These are phyloP conservation scores for Papilio polytes DNA, from an alignment of 1,140 invertebrate genomes.

Conservation along the genomic window DNA sequence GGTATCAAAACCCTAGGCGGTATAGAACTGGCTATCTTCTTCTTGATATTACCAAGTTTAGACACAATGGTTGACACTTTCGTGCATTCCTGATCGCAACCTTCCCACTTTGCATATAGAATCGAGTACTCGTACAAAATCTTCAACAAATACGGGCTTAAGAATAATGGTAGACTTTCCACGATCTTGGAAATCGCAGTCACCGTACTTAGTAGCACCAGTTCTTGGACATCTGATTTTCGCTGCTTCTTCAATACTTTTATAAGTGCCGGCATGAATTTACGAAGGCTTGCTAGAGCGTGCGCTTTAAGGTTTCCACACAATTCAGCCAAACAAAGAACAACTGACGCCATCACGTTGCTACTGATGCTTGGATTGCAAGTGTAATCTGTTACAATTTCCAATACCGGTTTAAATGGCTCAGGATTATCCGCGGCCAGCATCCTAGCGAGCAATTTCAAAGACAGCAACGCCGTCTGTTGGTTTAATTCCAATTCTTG, in stretches of 20 bases:
- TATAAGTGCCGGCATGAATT: slow-evolving; percentile 92
- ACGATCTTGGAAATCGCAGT: slow-evolving; percentile 92
- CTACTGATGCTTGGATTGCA: slow-evolving; percentile 86
- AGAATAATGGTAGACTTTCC: slow-evolving; percentile 90
- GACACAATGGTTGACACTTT: slow-evolving; percentile 84
- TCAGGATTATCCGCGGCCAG: slow-evolving; percentile 86
- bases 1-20: slow-evolving; percentile 91
- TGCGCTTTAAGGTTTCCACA: slow-evolving; percentile 89
- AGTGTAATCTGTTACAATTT: slow-evolving; percentile 86
- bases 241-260: slow-evolving; percentile 83
- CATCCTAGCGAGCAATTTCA: slow-evolving; percentile 91
- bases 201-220: slow-evolving; percentile 84
- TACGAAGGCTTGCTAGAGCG: slow-evolving; percentile 88
- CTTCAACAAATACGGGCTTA: slow-evolving; percentile 93
- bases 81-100: slow-evolving; percentile 73
- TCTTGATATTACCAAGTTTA: slow-evolving; percentile 86
- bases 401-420: slow-evolving; percentile 87
- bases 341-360: slow-evolving; percentile 89
- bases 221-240: slow-evolving; percentile 82
- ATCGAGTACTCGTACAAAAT: slow-evolving; percentile 88
- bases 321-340: slow-evolving; percentile 93
- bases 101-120: slow-evolving; percentile 83
- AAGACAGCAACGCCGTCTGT: slow-evolving; percentile 91
- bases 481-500: slow-evolving; percentile 87
- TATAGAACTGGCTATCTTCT: slow-evolving; percentile 88